phyloP scores from a whole-genome alignment of 2,888 invertebrate genomes.

The Epistrophella euchroma region DNA sequence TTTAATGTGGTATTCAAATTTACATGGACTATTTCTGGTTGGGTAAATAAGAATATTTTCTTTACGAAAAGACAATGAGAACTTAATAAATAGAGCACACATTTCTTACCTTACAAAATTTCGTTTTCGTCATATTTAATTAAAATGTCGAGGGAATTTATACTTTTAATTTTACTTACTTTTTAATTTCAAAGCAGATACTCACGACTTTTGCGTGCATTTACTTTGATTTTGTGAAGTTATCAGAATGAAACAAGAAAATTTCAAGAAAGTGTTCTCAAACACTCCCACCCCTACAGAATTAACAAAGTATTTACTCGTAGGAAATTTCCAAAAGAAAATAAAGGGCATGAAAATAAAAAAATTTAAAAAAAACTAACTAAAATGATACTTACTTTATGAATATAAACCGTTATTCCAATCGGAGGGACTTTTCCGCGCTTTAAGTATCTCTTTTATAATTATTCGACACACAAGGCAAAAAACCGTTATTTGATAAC shows the following conservation, averaged over 20 bases:
- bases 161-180: background rate
- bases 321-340: background rate
- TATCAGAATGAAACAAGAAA: background rate
- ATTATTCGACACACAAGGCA: slow-evolving; percentile 57
- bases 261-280: slow-evolving; percentile 16
- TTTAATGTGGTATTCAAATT: too few relatives aligned
- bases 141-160: background rate
- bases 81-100: too few relatives aligned
- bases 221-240: background rate
- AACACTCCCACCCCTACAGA: background rate
- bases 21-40: too few relatives aligned
- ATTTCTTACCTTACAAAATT: too few relatives aligned
- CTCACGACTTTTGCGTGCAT: background rate
- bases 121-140: background rate
- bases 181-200: background rate
- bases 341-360: background rate
- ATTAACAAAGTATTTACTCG: slow-evolving; percentile 25
- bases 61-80: background rate
- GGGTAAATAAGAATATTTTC: background rate
- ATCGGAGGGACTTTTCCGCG: slow-evolving; percentile 67
- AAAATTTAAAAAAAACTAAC: slow-evolving; percentile 24
- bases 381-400: slow-evolving; percentile 56
- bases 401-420: slow-evolving; percentile 62
- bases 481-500: slow-evolving; percentile 58
- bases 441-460: slow-evolving; percentile 47